A percentile compares a stretch with the other conserved stretches of the same genome.
phyloP scores from a whole-genome alignment of 2,888 invertebrate genomes.

The Uropetala carovei region DNA sequence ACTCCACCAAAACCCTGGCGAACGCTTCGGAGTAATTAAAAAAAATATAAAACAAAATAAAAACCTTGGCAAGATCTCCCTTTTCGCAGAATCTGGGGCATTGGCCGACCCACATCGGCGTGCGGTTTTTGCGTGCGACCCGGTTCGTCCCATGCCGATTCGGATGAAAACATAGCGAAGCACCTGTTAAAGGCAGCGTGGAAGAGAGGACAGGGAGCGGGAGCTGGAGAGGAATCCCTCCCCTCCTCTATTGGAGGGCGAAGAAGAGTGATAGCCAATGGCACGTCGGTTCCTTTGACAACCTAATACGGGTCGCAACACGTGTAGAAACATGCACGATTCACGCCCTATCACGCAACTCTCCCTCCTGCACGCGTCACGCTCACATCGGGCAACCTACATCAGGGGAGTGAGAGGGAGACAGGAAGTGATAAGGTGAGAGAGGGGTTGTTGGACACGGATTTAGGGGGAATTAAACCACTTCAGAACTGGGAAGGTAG shows the following conservation, averaged over 20 bases:
- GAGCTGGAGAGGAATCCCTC: too few relatives aligned
- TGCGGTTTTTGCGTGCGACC: constrained; percentile 13
- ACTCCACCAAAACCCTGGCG: too few relatives aligned
- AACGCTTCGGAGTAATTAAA: too few relatives aligned
- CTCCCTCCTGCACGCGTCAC: neutral
- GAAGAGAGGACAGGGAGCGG: neutral
- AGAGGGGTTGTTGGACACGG: too few relatives aligned
- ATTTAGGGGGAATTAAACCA: too few relatives aligned
- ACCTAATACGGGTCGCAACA: constrained; percentile 3
- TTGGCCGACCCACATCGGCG: neutral
- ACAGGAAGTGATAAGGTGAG: too few relatives aligned
- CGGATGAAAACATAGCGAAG: neutral
- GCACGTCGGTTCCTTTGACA: neutral
- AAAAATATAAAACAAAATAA: neutral
- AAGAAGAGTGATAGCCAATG: neutral
- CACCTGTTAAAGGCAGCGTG: constrained; percentile 17
- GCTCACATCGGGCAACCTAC: too few relatives aligned
- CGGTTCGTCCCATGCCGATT: neutral
- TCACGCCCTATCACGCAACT: neutral
- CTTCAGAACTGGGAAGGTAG: too few relatives aligned
- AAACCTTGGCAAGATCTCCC: neutral
- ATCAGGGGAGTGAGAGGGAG: too few relatives aligned
- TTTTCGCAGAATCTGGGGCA: neutral
- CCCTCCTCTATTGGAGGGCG: too few relatives aligned
- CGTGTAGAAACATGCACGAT: constrained; percentile 5